Base-by-base conservation (phyloP, 2,113 vertebrate genomes). In the Plecturocebus donacophilus region DNA sequence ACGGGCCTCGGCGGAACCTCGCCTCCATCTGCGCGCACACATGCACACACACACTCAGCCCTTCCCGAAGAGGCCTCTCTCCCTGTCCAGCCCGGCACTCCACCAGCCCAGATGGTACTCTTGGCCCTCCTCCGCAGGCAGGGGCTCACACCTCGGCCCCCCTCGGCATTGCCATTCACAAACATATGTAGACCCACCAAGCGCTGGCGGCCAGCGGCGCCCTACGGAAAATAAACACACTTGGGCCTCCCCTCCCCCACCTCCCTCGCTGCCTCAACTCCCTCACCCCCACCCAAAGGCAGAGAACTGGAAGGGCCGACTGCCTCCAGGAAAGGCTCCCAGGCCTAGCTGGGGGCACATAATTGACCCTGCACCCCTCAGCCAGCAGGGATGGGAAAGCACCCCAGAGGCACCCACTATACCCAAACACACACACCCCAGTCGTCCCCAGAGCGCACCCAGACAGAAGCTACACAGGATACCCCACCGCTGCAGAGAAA, bases 121-220 rank as follows among this genome's bases (percentile, higher is more conserved):
- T 38, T 1, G 64, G 85, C 82, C 96, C 84, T 66, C 87, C 94
- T 66, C 76, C 77, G 32, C 95, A 76, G 52, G 94, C 95, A 92
- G 88, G 89, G 88, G 88, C 94, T 98, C 96, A 90, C 94, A 95
- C 97, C 91, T 95, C 73, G 0, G 87, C 96, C 91, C 91, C 91
- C 93, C 87, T 68, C 40, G 4, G 86, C 77, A 16, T 16, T 2
- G 52, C 76, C 93, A 93, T 95, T 97, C 97, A 94, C 94, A 97
- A 96, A 96, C 97, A 97, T 75, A 96, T 52, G 93, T 14, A 92
- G 88, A 71, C 94, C 96, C 79, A 68, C 56, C 45, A 2, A 30
- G 66, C 3, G 75, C 85, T 21, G 86, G 61, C 95, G 90, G 95
- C 96, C 91, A 75, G 85, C 1, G 0, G 7, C 70, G 3, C 42